phyloP scores from a whole-genome alignment of 2,888 invertebrate species.

The Scelioninae gen. 1 region DNA sequence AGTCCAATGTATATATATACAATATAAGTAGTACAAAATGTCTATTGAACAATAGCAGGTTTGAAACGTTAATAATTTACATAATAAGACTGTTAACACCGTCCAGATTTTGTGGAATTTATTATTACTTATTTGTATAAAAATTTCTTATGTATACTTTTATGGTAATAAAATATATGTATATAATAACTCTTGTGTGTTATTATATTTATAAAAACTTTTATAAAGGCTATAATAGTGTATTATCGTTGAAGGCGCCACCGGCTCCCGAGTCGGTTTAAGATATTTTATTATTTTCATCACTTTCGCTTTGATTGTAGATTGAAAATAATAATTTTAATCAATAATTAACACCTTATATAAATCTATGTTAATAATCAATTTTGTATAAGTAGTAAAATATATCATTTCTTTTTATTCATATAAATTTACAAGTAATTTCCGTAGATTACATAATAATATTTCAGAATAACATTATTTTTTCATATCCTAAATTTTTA shows the following conservation, averaged over 20 bases:
- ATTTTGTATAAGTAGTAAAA: too few species aligned
- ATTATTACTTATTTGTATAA: slow-evolving; percentile 45
- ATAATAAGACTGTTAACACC: slow-evolving; percentile 56
- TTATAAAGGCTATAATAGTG: too few species aligned
- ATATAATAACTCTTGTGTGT: slow-evolving; percentile 24
- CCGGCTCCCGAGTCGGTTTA: too few species aligned
- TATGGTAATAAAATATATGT: slow-evolving; percentile 46
- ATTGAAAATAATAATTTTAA: background rate
- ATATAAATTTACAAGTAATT: slow-evolving; percentile 9
- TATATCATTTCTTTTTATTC: too few species aligned
- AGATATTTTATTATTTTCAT: too few species aligned
- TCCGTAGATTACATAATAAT: background rate
- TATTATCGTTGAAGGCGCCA: too few species aligned
- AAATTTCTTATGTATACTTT: slow-evolving; percentile 25
- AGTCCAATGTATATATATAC: slow-evolving; percentile 31
- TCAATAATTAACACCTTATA: background rate
- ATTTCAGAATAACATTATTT: background rate
- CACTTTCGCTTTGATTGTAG: too few species aligned
- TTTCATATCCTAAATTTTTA: slow-evolving; percentile 11
- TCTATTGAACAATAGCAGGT: slow-evolving; percentile 17
- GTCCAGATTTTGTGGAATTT: slow-evolving; percentile 46
- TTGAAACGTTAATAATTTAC: slow-evolving; percentile 32
- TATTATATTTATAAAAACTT: background rate
- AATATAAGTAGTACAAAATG: slow-evolving; percentile 27
- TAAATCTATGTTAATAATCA: background rate